These are phyloP conservation scores for Amblyopsis hoosieri DNA, from an alignment of 2,797 vertebrate species.

Conservation along the genomic window DNA sequence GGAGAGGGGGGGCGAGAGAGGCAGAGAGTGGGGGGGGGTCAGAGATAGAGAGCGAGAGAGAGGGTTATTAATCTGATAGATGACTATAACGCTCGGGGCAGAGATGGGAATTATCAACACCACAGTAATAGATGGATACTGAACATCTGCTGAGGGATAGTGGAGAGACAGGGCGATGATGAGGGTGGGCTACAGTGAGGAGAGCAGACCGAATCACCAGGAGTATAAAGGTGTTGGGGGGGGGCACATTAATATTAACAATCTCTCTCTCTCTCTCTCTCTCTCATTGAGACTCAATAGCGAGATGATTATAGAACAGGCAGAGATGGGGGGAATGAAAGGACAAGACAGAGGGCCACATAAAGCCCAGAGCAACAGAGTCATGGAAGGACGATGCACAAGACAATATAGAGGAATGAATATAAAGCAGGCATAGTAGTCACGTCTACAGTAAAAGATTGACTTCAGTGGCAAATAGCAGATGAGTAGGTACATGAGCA, in stretches of 20 bases:
- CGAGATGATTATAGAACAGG: conserved; percentile 67
- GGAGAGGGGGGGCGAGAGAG: conserved; percentile 9
- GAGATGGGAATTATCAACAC: conserved; percentile 80
- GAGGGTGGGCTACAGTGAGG: conserved; percentile 59
- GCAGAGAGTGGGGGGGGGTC: conserved; percentile 24
- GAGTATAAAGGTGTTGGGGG: conserved; percentile 40
- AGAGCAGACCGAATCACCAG: conserved; percentile 53
- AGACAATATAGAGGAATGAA: conserved; percentile 57
- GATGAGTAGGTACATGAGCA: conserved; percentile 3
- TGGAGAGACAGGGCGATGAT: conserved; percentile 47
- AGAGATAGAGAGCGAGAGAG: conserved; percentile 38
- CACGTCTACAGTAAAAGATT: neutral
- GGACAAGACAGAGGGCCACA: conserved; percentile 56
- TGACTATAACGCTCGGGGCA: conserved; percentile 77
- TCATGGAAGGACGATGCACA: conserved; percentile 45
- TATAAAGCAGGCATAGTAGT: conserved; percentile 60
- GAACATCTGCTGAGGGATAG: conserved; percentile 69
- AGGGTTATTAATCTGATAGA: conserved; percentile 82
- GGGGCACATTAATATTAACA: conserved; percentile 71
- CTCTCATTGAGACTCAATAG: conserved; percentile 46
- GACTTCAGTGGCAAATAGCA: conserved; percentile 6
- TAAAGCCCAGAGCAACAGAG: conserved; percentile 48
- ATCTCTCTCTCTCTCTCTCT: conserved; percentile 39
- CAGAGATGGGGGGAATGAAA: conserved; percentile 56
- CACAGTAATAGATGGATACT: conserved; percentile 81